Percentiles rank a stretch among this genome's conserved stretches.
These are phyloP conservation scores for Bagarius yarrelli DNA, from an alignment of 2,113 vertebrate genomes.

Conservation along the genomic window DNA sequence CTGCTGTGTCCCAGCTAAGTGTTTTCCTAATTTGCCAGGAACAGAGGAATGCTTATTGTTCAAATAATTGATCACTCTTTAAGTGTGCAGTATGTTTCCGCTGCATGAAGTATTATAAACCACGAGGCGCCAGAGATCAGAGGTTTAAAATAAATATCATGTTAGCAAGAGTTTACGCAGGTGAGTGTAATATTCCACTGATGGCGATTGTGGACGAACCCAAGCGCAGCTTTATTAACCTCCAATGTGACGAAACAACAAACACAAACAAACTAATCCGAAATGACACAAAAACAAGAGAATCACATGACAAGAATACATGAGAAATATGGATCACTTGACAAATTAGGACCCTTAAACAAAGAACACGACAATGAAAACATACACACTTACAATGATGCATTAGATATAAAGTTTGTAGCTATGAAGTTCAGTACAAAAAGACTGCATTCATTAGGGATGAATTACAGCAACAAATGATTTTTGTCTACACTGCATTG, in stretches of 20 bases:
- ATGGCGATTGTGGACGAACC: no score
- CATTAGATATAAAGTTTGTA: neutral
- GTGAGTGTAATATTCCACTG: no score
- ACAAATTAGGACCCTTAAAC: no score
- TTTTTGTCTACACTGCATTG: neutral
- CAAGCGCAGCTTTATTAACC: no score
- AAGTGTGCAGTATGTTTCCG: slow-evolving; percentile 7
- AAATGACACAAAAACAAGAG: no score
- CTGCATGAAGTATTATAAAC: slow-evolving; percentile 31
- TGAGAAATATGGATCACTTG: no score
- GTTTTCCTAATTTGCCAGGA: slow-evolving; percentile 40
- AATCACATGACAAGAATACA: no score
- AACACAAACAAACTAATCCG: no score
- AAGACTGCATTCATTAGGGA: neutral
- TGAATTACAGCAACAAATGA: neutral
- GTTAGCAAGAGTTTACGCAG: neutral
- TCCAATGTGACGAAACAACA: no score
- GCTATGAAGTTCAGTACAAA: neutral
- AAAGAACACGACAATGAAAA: no score
- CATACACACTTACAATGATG: no score
- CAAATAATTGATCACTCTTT: slow-evolving; percentile 41
- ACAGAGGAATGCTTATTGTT: slow-evolving; percentile 33
- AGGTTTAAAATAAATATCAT: neutral
- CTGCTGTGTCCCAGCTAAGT: slow-evolving; percentile 41
- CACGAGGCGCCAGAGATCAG: neutral